A percentile compares a stretch with the other conserved stretches of the same genome.
These are phyloP conservation scores for Geotrupes spiniger DNA, from an alignment of 2,888 invertebrate species.

Conservation along the genomic window DNA sequence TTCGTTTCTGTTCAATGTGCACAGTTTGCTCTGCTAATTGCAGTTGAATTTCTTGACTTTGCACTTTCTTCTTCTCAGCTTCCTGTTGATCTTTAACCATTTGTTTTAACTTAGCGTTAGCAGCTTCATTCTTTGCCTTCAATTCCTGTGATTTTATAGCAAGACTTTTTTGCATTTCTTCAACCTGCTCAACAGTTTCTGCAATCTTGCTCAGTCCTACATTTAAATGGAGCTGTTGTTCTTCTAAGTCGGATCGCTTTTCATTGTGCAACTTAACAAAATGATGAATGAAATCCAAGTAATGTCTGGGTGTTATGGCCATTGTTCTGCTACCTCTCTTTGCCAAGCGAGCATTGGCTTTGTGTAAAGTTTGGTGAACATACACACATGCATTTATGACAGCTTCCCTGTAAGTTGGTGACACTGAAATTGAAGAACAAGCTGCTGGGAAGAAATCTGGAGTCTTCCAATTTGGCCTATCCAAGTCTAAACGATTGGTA, in stretches of 20 bases:
- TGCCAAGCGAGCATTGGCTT: slow-evolving; percentile 85
- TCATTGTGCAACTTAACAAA: slow-evolving; percentile 97
- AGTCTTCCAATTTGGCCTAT: slow-evolving; percentile 77
- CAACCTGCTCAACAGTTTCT: slow-evolving; percentile 98
- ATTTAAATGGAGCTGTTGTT: slow-evolving; percentile 97
- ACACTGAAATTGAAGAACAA: slow-evolving; percentile 69
- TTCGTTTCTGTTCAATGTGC: slow-evolving; percentile 89
- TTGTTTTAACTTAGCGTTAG: slow-evolving; percentile 97
- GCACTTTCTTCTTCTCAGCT: slow-evolving; percentile 98
- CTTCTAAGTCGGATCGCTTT: slow-evolving; percentile 96
- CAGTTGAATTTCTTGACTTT: slow-evolving; percentile 92
- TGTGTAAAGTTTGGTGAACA: slow-evolving; percentile 95
- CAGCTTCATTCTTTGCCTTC: slow-evolving; percentile 97
- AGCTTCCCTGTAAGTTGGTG: slow-evolving; percentile 86
- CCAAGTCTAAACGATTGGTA: slow-evolving; percentile 92
- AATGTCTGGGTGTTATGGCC: slow-evolving; percentile 97
- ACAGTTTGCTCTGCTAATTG: slow-evolving; percentile 83
- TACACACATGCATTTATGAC: slow-evolving; percentile 99
- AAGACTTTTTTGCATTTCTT: slow-evolving; percentile 98
- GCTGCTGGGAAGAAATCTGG: slow-evolving; percentile 91
- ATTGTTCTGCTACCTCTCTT: slow-evolving; percentile 93
- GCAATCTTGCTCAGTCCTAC: slow-evolving; percentile 98
- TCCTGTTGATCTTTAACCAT: slow-evolving; percentile 99
- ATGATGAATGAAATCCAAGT: slow-evolving; percentile 98
- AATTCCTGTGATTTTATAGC: slow-evolving; percentile 94